A percentile compares a stretch with the other conserved stretches of the same genome.
Conservation (phyloP, 2,888 invertebrate genomes). For the Noctua comes region DNA sequence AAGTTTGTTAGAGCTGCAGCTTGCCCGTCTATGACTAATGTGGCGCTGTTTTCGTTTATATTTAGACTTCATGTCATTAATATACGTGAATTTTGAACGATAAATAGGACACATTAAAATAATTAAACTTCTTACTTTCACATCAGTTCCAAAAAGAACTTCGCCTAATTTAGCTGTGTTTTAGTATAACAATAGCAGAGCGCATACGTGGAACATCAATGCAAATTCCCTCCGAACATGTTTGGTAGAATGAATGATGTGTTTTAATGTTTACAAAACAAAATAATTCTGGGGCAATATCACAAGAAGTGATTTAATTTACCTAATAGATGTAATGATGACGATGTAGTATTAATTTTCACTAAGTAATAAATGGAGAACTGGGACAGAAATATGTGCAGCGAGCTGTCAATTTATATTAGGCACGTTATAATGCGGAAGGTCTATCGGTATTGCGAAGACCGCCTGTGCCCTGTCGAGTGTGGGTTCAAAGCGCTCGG, state of each 20-base stretch:
- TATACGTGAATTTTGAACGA: background rate
- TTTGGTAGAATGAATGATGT: constrained; percentile 20
- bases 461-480: constrained; percentile 77
- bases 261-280: constrained; percentile 33
- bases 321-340: constrained; percentile 14
- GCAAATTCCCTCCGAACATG: background rate
- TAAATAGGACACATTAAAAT: background rate
- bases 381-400: constrained; percentile 21
- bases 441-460: constrained; percentile 81
- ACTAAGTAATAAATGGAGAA: constrained; percentile 8
- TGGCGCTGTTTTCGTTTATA: background rate
- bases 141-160: background rate
- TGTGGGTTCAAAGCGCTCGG: constrained; percentile 84
- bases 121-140: constrained; percentile 7
- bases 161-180: background rate
- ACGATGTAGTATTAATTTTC: constrained; percentile 16
- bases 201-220: background rate
- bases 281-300: constrained; percentile 32
- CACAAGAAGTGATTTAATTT: constrained; percentile 12
- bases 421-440: constrained; percentile 75
- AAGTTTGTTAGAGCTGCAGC: constrained; percentile 24
- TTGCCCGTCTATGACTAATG: background rate
- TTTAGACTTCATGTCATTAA: background rate
- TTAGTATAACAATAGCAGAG: constrained; percentile 6
- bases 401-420: constrained; percentile 50